Evolutionary conservation across 2,888 invertebrate species (phyloP), one percentile per base, ranked within the genome.

Genomic region (Trichogramma dendrolimi): DNA sequence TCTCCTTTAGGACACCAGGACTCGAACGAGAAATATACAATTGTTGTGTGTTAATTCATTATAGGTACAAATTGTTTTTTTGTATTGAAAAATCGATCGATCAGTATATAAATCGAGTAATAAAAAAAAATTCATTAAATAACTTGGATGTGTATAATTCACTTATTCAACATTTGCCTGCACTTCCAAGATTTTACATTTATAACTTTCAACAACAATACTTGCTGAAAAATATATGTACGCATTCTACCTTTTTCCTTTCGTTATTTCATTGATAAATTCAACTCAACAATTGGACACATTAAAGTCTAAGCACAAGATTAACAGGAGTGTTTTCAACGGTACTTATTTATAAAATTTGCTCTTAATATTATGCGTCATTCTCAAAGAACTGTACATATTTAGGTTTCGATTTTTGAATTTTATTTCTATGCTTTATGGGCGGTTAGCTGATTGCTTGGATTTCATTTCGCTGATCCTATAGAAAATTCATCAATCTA

Each of bases 111-210:
- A 27, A 27, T 27, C 27, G 27, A 27, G 27, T 27, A 27, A 27
- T 27, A 27, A 27, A 27, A 27, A 27, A 27, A 27, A 27, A 27
- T 27, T 27, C 27, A 27, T 27, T 27, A 27, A 27, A 27, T 27
- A 27, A 27, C 27, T 27, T 27, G 27, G 27, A 27, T 27, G 27
- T 27, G 27, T 27, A 27, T 27, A 27, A 27, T 27, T 27, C 27
- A 27, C 27, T 27, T 27, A 27, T 27, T 27, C 27, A 27, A 27
- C 27, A 27, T 48, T 48, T 27, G 42, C 62, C 65, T 62, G 65
- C 62, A 65, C 58, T 65, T 61, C 48, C 60, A 60, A 62, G 43
- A 65, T 60, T 64, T 57, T 59, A 42, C 62, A 60, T 55, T 58
- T 41, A 55, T 55, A 60, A 14, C 49, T 27, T 58, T 27, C 50